Percentiles rank a stretch among this genome's conserved stretches.
phyloP scores from a whole-genome alignment of 2,888 invertebrate genomes.

The Dysmachus trigonus region DNA sequence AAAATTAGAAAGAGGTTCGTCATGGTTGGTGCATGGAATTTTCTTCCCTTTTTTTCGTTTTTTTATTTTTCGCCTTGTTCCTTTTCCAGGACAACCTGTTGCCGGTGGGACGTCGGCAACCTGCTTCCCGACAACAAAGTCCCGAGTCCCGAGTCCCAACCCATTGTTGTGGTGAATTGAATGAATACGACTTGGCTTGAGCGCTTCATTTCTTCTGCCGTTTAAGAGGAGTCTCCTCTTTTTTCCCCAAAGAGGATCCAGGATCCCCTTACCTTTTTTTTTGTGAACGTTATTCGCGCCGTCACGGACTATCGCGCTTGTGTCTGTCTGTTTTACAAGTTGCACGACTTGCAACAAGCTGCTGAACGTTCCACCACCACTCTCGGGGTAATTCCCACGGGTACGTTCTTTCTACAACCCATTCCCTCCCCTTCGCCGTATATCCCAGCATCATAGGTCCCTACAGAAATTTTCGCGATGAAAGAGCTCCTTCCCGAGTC shows the following conservation, averaged over 20 bases:
- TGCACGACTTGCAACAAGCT: not conserved
- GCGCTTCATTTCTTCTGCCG: not conserved
- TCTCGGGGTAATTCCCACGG: not conserved
- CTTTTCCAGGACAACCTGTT: not conserved
- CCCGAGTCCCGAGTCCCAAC: not conserved
- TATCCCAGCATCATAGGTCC: not conserved
- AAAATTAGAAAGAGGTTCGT: not conserved
- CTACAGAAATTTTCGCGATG: not conserved
- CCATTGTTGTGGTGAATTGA: not conserved
- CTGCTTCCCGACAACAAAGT: not conserved
- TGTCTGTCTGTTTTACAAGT: not conserved
- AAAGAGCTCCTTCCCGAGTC: not conserved
- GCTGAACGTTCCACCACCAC: not conserved
- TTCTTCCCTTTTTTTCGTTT: not conserved
- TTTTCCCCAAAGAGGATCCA: not conserved
- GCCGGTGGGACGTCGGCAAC: not conserved
- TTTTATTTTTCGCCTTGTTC: not conserved
- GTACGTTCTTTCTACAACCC: not conserved
- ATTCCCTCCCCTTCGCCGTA: not conserved
- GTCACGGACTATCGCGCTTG: not conserved
- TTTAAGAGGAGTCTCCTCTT: not conserved
- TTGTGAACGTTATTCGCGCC: not conserved
- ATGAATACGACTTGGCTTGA: not conserved
- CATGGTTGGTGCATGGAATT: not conserved
- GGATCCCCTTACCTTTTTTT: not conserved